A percentile compares a stretch with the other conserved stretches of the same genome.
Evolutionary conservation across 2,113 vertebrate species (phyloP).

Genomic region (Esox niger): DNA sequence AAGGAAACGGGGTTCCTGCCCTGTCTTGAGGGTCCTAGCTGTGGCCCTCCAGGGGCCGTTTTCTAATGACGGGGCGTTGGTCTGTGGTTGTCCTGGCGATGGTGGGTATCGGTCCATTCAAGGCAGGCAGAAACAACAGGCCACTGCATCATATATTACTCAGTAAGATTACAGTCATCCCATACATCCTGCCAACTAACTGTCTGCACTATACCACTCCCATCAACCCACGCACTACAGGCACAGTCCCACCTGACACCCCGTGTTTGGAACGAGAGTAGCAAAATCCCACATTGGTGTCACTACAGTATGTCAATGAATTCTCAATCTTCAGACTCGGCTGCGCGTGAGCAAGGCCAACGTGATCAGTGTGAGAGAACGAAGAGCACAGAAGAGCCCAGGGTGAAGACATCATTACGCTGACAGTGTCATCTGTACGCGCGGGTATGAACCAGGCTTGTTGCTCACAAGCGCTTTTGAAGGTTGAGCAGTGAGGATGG

Average conservation of each 20-base stretch:
- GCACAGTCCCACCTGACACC: neutral
- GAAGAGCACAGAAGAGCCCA: neutral
- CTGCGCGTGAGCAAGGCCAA: neutral
- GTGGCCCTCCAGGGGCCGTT: neutral
- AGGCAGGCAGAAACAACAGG: constrained; percentile 19
- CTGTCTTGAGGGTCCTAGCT: neutral
- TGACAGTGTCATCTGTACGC: neutral
- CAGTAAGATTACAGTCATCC: constrained; percentile 6
- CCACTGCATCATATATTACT: constrained; percentile 18
- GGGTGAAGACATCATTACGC: neutral
- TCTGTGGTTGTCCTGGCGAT: neutral
- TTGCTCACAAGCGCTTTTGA: neutral
- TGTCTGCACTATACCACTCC: neutral
- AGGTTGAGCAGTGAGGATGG: neutral
- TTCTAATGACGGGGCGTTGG: neutral
- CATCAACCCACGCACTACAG: neutral
- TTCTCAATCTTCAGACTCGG: neutral
- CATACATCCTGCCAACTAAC: neutral
- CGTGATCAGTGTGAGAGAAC: neutral
- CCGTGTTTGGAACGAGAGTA: neutral
- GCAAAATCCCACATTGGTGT: neutral
- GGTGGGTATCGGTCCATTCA: constrained; percentile 6
- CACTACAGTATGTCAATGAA: neutral
- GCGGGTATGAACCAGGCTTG: neutral
- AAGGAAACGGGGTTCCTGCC: neutral